Evolutionary conservation across 2,113 vertebrate species (phyloP).

Genomic region (Megaceryle maxima): DNA sequence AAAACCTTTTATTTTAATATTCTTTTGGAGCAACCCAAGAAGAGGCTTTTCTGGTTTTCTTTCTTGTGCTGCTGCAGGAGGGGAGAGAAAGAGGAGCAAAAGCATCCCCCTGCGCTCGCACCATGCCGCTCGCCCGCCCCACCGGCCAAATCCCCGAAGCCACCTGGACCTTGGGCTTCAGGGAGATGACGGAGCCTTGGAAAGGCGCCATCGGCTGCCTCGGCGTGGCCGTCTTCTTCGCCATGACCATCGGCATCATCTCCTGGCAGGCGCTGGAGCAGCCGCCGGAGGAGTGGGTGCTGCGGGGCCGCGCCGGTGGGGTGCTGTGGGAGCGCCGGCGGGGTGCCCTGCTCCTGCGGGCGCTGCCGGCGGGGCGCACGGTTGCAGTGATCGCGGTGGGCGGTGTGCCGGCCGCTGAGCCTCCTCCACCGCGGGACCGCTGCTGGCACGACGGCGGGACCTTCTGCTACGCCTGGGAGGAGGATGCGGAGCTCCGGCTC

Average conservation of each 20-base stretch:
- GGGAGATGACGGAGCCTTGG: slow-evolving; percentile 95
- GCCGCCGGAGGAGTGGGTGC: slow-evolving; percentile 90
- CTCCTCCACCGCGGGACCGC: slow-evolving; percentile 83
- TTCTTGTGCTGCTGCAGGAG: neutral
- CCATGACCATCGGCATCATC: slow-evolving; percentile 93
- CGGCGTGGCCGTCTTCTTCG: slow-evolving; percentile 88
- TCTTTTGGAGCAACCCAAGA: neutral
- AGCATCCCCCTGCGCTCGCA: fast-evolving
- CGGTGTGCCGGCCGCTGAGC: slow-evolving; percentile 78
- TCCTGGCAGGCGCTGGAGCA: slow-evolving; percentile 94
- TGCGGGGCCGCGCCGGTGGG: slow-evolving; percentile 82
- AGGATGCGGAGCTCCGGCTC: slow-evolving; percentile 82
- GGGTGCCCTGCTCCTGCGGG: slow-evolving; percentile 84
- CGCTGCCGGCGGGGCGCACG: slow-evolving; percentile 78
- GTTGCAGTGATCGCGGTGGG: slow-evolving; percentile 81
- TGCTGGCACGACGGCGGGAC: slow-evolving; percentile 88
- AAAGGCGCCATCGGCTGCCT: slow-evolving; percentile 89
- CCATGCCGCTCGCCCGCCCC: neutral
- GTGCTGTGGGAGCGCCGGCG: slow-evolving; percentile 87
- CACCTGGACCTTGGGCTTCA: slow-evolving; percentile 74
- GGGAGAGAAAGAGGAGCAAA: neutral
- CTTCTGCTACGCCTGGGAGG: slow-evolving; percentile 91
- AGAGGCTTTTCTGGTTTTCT: neutral
- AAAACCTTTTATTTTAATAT: fast-evolving
- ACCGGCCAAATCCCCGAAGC: neutral